These are phyloP conservation scores for Zaprionus capensis DNA, from an alignment of 1,140 invertebrate species.

Conservation along the genomic window DNA sequence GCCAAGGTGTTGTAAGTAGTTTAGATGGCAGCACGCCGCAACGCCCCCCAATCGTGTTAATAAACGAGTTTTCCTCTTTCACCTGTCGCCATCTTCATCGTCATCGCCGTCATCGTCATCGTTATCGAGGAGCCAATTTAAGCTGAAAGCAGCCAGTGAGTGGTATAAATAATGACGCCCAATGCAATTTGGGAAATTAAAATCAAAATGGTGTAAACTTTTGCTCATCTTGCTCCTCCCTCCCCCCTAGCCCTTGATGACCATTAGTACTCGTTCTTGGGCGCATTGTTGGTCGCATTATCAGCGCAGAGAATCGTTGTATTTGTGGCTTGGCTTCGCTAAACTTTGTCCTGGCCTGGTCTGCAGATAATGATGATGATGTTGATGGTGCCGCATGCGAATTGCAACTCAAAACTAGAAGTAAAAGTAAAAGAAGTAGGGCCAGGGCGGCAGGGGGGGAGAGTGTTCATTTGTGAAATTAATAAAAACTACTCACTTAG, in stretches of 20 bases:
- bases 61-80: constrained; percentile 57
- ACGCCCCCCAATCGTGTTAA: constrained; percentile 55
- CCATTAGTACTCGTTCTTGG: neutral
- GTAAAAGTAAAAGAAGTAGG: neutral
- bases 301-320: constrained; percentile 49
- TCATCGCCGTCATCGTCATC: constrained; percentile 15
- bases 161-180: constrained; percentile 63
- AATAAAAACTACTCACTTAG: constrained; percentile 51
- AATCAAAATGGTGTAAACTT: constrained; percentile 61
- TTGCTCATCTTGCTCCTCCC: neutral
- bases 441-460: constrained; percentile 12
- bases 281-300: constrained; percentile 50
- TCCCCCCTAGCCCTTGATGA: neutral
- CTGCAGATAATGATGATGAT: constrained; percentile 39
- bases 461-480: constrained; percentile 64
- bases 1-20: constrained; percentile 38
- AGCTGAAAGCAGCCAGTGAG: constrained; percentile 41
- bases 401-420: constrained; percentile 4
- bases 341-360: constrained; percentile 47
- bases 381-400: neutral
- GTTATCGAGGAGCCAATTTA: constrained; percentile 33
- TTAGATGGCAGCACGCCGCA: constrained; percentile 37
- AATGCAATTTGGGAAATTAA: constrained; percentile 77
- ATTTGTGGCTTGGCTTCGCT: constrained; percentile 54
- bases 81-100: constrained; percentile 34